Conservation (phyloP, 2,888 invertebrate genomes). For the Hypolimnas misippus region DNA sequence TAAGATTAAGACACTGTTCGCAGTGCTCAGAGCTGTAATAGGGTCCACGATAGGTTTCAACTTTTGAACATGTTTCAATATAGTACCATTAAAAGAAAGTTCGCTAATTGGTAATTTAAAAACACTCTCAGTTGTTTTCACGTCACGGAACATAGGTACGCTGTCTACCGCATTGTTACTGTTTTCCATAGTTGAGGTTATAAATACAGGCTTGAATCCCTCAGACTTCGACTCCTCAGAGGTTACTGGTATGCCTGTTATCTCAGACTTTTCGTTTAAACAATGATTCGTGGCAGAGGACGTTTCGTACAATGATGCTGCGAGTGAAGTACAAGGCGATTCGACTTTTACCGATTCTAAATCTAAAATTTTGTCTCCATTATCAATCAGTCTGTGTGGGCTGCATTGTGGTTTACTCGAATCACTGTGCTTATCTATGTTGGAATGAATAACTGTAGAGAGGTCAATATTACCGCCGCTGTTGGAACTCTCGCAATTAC, state of each 20-base stretch:
- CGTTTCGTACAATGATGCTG: conserved; percentile 59
- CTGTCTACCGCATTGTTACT: conserved; percentile 81
- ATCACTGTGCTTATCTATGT: conserved; percentile 59
- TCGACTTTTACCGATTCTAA: conserved; percentile 60
- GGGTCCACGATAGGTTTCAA: conserved; percentile 77
- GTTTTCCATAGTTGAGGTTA: conserved; percentile 81
- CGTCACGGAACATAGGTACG: conserved; percentile 69
- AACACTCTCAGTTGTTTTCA: conserved; percentile 64
- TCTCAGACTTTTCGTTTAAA: conserved; percentile 67
- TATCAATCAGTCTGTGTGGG: conserved; percentile 52
- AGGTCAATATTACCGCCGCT: conserved; percentile 70
- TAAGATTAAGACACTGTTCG: conserved; percentile 51
- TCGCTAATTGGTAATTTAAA: conserved; percentile 78
- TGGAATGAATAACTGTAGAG: conserved; percentile 56
- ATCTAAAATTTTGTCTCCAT: conserved; percentile 59
- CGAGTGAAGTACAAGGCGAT: conserved; percentile 61
- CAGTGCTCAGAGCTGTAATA: conserved; percentile 65
- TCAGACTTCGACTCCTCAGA: conserved; percentile 71
- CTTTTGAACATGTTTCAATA: conserved; percentile 74
- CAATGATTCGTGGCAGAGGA: conserved; percentile 66
- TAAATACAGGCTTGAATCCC: conserved; percentile 66
- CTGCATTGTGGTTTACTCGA: conserved; percentile 53
- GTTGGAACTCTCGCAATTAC: conserved; percentile 58
- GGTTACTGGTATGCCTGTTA: conserved; percentile 60
- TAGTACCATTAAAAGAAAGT: conserved; percentile 76